Evolutionary conservation across 2,888 invertebrate genomes (phyloP).

Genomic region (Parnassius glacialis): DNA sequence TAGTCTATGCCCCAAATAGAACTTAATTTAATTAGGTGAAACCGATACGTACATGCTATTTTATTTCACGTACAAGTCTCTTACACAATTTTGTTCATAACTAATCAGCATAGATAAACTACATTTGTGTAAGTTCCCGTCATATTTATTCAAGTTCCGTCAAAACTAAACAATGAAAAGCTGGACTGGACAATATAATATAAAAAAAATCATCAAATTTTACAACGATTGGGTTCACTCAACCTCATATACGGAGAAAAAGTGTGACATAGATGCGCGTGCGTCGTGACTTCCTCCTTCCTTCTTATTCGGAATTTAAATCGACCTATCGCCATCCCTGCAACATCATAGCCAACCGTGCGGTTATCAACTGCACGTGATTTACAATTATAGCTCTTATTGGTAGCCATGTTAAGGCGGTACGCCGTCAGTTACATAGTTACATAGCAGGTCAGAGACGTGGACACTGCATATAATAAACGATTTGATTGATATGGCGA

Average conservation of each 20-base stretch:
- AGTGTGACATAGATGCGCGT: slow-evolving; percentile 73
- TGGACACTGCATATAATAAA: slow-evolving; percentile 61
- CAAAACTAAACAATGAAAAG: neutral
- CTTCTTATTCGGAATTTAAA: slow-evolving; percentile 79
- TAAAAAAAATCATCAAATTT: slow-evolving; percentile 39
- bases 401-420: slow-evolving; percentile 43
- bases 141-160: too few species aligned
- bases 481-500: slow-evolving; percentile 75
- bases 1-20: slow-evolving; percentile 11
- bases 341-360: slow-evolving; percentile 36
- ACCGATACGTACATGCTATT: neutral
- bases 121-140: too few species aligned
- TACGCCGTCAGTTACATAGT: slow-evolving; percentile 21
- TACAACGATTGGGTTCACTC: slow-evolving; percentile 58
- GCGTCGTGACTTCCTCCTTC: slow-evolving; percentile 77
- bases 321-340: slow-evolving; percentile 69
- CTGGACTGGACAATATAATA: neutral
- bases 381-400: slow-evolving; percentile 49
- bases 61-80: neutral
- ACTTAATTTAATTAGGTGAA: slow-evolving; percentile 15
- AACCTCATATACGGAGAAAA: slow-evolving; percentile 77
- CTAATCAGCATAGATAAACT: too few species aligned
- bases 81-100: too few species aligned
- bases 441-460: slow-evolving; percentile 36
- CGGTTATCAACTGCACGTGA: slow-evolving; percentile 30